Conservation (phyloP, 2,888 invertebrate genomes). For the Microctonus aethiopoides region DNA sequence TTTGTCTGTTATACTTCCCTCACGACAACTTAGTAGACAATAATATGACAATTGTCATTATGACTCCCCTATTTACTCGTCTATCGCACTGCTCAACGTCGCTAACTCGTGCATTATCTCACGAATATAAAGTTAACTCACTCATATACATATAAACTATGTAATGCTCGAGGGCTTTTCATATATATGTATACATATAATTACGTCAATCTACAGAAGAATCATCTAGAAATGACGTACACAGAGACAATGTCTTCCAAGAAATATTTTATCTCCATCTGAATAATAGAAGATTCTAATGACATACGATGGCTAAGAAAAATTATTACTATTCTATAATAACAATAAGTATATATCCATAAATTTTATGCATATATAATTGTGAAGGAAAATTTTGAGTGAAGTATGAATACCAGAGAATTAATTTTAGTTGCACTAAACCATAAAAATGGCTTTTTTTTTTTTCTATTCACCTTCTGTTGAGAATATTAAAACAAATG, state of each 20-base stretch:
- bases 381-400: not conserved
- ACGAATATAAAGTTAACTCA: not conserved
- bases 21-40: constrained; percentile 31
- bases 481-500: constrained; percentile 3
- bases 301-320: too few relatives aligned
- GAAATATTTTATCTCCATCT: not conserved
- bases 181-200: not conserved
- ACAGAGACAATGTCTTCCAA: not conserved
- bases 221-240: not conserved
- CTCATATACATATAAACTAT: not conserved
- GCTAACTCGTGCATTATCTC: not conserved
- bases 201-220: not conserved
- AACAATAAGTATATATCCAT: not conserved
- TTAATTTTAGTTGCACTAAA: too few relatives aligned
- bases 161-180: not conserved
- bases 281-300: too few relatives aligned
- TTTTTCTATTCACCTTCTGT: not conserved
- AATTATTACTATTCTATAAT: too few relatives aligned
- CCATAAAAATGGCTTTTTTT: not conserved
- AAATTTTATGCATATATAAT: not conserved
- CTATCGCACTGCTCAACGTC: not conserved
- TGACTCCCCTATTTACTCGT: constrained; percentile 2
- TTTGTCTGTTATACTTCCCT: constrained; percentile 27
- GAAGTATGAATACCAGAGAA: not conserved
- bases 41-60: constrained; percentile 39